A percentile compares a stretch with the other conserved stretches of the same genome.
Conservation (phyloP, 2,888 invertebrate genomes). For the Ceriagrion tenellum region DNA sequence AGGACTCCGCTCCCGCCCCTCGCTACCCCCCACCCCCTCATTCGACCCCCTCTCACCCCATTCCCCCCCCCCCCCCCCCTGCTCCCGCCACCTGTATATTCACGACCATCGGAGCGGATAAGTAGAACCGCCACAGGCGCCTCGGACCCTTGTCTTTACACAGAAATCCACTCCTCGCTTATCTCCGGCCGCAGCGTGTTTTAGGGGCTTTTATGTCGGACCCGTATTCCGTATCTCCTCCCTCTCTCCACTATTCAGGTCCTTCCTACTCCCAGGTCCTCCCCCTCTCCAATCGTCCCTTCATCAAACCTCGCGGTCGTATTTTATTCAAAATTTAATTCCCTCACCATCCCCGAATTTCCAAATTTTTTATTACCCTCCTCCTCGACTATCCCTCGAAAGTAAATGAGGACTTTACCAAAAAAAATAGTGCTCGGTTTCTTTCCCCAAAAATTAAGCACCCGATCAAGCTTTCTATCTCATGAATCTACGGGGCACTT, state of each 20-base stretch:
- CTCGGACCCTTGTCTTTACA: slow-evolving; percentile 22
- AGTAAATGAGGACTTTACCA: background rate
- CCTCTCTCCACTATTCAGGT: no score
- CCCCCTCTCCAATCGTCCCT: background rate
- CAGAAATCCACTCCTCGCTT: slow-evolving; percentile 51
- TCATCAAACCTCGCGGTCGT: background rate
- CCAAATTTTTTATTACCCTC: background rate
- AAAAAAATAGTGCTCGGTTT: background rate
- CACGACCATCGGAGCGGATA: background rate
- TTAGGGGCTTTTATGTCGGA: slow-evolving; percentile 3
- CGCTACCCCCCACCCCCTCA: no score
- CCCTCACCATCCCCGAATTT: background rate
- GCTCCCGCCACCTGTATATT: background rate
- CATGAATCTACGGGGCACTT: background rate
- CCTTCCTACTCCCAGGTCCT: no score
- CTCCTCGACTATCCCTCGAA: background rate
- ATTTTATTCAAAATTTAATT: slow-evolving; percentile 23
- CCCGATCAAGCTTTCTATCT: slow-evolving; percentile 22
- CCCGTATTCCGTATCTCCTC: background rate
- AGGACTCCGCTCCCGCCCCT: background rate
- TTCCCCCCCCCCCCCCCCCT: background rate
- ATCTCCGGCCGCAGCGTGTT: slow-evolving; percentile 6
- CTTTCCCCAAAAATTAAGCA: background rate
- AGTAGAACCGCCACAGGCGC: slow-evolving; percentile 19
- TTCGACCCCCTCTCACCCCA: background rate